These are phyloP conservation scores for Dioctria linearis DNA, from an alignment of 2,888 invertebrate species.

Conservation along the genomic window DNA sequence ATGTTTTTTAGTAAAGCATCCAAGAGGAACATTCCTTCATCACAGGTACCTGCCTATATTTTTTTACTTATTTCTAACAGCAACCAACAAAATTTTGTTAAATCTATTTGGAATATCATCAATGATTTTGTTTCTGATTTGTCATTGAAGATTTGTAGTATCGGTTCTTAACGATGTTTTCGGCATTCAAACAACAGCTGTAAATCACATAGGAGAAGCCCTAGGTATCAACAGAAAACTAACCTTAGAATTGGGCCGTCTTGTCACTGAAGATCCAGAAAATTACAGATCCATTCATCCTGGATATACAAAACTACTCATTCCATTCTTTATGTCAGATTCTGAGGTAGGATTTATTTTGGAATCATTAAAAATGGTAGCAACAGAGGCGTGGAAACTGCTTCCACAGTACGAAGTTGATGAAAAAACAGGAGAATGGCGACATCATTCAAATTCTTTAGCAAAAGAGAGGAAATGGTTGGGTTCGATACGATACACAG, in stretches of 20 bases:
- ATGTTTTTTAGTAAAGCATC: constrained; percentile 88
- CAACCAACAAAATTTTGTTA: neutral
- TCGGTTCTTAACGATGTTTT: constrained; percentile 92
- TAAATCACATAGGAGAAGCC: constrained; percentile 87
- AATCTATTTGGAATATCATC: constrained; percentile 66
- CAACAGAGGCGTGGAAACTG: constrained; percentile 90
- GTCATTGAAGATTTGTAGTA: constrained; percentile 73
- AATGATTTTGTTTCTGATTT: constrained; percentile 3
- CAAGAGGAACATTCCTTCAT: constrained; percentile 86
- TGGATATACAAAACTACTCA: constrained; percentile 87
- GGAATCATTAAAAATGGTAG: constrained; percentile 89
- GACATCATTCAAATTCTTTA: constrained; percentile 84
- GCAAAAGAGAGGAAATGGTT: constrained; percentile 89
- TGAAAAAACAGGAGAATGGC: constrained; percentile 91
- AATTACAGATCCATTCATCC: constrained; percentile 82
- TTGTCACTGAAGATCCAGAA: constrained; percentile 72
- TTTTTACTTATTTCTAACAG: neutral
- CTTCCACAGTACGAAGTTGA: constrained; percentile 91
- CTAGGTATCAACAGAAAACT: constrained; percentile 86
- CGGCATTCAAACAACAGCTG: constrained; percentile 89
- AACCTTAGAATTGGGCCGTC: constrained; percentile 82
- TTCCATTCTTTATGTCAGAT: constrained; percentile 89
- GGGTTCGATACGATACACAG: constrained; percentile 81
- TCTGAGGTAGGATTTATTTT: constrained; percentile 85
- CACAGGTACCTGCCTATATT: constrained; percentile 72